Evolutionary conservation across 2,113 vertebrate species (phyloP).

Genomic region (Monopterus albus): DNA sequence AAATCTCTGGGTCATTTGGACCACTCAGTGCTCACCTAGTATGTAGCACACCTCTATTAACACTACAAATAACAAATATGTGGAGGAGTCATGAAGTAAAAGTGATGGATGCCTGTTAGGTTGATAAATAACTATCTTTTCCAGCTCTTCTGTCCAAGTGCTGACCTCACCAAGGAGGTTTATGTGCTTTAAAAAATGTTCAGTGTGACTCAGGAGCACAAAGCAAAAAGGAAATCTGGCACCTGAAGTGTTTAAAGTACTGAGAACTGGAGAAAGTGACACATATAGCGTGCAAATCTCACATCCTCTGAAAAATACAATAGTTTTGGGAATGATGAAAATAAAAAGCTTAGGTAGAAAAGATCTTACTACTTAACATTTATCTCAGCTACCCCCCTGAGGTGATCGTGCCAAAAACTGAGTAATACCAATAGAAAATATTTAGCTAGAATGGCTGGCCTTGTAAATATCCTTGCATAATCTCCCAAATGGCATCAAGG

Average conservation of each 20-base stretch:
- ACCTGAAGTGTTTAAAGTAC: conserved; percentile 53
- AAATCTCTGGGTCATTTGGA: conserved; percentile 40
- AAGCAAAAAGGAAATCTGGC: conserved; percentile 63
- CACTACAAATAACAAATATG: conserved; percentile 46
- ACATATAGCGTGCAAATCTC: conserved; percentile 46
- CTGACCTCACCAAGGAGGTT: conserved; percentile 68
- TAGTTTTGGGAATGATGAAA: conserved; percentile 37
- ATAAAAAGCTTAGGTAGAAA: conserved; percentile 18
- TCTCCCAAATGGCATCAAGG: conserved; percentile 53
- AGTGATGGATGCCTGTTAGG: conserved; percentile 66
- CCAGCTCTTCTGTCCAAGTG: conserved; percentile 62
- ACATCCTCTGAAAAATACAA: conserved; percentile 38
- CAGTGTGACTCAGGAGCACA: conserved; percentile 57
- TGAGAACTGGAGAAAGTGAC: conserved; percentile 57
- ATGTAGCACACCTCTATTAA: conserved; percentile 28
- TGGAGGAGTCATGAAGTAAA: conserved; percentile 46
- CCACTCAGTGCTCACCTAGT: conserved; percentile 13
- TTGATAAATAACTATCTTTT: conserved; percentile 72
- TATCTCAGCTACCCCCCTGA: conserved; percentile 52
- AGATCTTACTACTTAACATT: conserved; percentile 28
- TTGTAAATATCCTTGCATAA: conserved; percentile 63
- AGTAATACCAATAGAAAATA: conserved; percentile 70
- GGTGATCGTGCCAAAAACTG: conserved; percentile 52
- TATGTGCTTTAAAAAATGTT: conserved; percentile 60
- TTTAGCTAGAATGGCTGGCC: conserved; percentile 56